A percentile compares a stretch with the other conserved stretches of the same genome.
These are phyloP conservation scores for Penelope pileata DNA, from an alignment of 2,113 vertebrate species.

Conservation along the genomic window DNA sequence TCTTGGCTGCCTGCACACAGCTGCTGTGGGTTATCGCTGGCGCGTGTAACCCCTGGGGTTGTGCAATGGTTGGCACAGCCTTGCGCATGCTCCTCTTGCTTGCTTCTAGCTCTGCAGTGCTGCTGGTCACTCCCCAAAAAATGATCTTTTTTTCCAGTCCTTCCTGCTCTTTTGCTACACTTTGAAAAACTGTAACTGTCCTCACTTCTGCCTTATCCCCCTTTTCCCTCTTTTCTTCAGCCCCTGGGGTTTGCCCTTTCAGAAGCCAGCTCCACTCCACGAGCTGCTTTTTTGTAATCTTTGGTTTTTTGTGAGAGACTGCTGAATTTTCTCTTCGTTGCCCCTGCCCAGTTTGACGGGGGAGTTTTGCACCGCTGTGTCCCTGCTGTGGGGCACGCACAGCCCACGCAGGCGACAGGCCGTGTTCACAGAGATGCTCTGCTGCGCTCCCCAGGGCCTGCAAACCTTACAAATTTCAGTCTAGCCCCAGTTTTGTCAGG, in stretches of 20 bases:
- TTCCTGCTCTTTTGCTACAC: fast-evolving
- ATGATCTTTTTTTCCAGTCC: fast-evolving
- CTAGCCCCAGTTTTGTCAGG: neutral
- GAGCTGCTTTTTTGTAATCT: too few relatives aligned
- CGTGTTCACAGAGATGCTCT: neutral
- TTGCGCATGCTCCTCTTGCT: neutral
- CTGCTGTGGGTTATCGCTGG: neutral
- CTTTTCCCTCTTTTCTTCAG: neutral
- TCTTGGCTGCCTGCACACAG: neutral
- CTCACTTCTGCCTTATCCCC: too few relatives aligned
- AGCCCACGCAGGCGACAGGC: neutral
- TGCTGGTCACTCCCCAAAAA: neutral
- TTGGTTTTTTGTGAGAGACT: too few relatives aligned
- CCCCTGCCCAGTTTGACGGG: neutral
- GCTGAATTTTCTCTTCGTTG: too few relatives aligned
- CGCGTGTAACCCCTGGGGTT: neutral
- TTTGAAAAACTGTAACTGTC: fast-evolving
- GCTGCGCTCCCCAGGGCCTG: neutral
- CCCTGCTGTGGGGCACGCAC: neutral
- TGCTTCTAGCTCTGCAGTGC: neutral
- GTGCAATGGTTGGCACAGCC: neutral
- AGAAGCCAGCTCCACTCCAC: fast-evolving
- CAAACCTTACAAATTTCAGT: neutral
- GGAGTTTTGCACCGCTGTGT: neutral
- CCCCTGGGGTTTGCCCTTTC: neutral